Percentiles rank a stretch among this genome's conserved stretches.
Evolutionary conservation across 2,113 vertebrate species (phyloP).

Genomic region (Axis porcinus): DNA sequence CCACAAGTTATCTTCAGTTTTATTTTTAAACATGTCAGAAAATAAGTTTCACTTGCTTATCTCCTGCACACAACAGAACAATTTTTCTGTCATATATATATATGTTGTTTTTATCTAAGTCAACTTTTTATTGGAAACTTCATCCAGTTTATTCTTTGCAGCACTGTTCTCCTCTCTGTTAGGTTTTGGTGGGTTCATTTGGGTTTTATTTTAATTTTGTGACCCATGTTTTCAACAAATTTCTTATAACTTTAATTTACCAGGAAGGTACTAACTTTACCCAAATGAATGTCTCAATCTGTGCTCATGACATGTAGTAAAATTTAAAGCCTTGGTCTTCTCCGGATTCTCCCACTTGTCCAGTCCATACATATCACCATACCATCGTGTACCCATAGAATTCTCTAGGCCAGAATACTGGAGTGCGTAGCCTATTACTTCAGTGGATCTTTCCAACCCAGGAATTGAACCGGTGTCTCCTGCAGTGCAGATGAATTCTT

Average conservation of each 20-base stretch:
- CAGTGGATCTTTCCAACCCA: not conserved
- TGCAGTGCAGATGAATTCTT: not conserved
- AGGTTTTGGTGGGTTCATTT: not conserved
- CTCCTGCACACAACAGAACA: not conserved
- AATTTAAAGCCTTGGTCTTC: not conserved
- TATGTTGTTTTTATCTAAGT: not conserved
- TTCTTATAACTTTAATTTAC: not conserved
- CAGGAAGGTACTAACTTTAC: not conserved
- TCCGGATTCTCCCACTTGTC: not conserved
- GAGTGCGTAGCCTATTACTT: not conserved
- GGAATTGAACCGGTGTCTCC: not conserved
- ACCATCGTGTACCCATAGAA: not conserved
- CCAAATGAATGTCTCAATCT: not conserved
- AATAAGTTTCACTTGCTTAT: not conserved
- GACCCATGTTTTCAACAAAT: not conserved
- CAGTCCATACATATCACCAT: not conserved
- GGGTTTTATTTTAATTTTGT: slow-evolving; percentile 9
- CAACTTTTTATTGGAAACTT: not conserved
- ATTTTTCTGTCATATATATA: not conserved
- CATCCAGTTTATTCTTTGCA: not conserved
- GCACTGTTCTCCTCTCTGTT: not conserved
- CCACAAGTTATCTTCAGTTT: not conserved
- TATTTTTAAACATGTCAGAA: slow-evolving; percentile 26
- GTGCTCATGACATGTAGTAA: not conserved
- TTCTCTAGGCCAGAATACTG: not conserved